phyloP scores from a whole-genome alignment of 2,113 vertebrate genomes.

The Heptranchias perlo region DNA sequence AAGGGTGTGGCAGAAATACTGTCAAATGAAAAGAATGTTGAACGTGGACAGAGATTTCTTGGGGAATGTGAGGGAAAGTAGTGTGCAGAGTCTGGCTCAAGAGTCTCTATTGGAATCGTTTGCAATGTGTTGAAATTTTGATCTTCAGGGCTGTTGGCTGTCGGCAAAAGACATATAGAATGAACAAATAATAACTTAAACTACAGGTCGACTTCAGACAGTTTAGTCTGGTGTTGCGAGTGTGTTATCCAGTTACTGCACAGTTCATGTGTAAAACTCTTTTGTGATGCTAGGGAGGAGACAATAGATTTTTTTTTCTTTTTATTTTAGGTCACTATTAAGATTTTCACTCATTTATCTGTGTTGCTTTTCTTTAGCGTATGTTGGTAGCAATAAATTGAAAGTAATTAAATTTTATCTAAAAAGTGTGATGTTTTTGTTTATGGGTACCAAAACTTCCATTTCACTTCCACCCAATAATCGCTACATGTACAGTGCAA shows the following conservation, averaged over 20 bases:
- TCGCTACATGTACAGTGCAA: background rate
- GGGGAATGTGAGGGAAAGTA: background rate
- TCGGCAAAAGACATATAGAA: background rate
- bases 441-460: background rate
- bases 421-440: background rate
- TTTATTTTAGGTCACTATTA: background rate
- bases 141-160: background rate
- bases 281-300: background rate
- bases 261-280: background rate
- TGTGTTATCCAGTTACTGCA: background rate
- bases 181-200: background rate
- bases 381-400: background rate
- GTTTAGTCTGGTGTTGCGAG: background rate
- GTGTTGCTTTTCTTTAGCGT: background rate
- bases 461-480: too few relatives aligned
- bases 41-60: background rate
- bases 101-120: background rate
- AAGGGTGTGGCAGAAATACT: background rate
- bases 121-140: background rate
- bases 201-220: background rate
- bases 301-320: background rate
- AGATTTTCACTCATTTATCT: background rate
- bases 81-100: background rate
- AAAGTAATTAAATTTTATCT: background rate
- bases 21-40: background rate